A percentile compares a stretch with the other conserved stretches of the same genome.
Conservation (phyloP, 2,888 invertebrate genomes). For the Odiellus spinosus region DNA sequence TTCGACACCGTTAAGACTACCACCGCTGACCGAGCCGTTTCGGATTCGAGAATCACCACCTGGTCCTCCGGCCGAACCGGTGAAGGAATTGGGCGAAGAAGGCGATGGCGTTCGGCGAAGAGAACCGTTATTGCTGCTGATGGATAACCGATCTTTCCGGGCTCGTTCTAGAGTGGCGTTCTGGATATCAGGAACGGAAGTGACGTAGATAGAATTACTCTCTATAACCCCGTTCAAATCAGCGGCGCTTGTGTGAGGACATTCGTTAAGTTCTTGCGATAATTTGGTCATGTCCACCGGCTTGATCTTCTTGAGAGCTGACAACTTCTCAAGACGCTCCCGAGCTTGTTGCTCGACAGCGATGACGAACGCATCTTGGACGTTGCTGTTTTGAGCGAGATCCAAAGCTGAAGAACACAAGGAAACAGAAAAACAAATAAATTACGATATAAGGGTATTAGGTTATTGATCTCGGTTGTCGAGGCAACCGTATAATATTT, state of each 20-base stretch:
- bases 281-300: slow-evolving; percentile 85
- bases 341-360: slow-evolving; percentile 87
- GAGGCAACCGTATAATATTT: too few species aligned
- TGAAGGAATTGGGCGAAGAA: too few species aligned
- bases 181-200: slow-evolving; percentile 39
- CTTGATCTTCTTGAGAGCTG: slow-evolving; percentile 79
- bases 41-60: neutral
- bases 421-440: slow-evolving; percentile 15
- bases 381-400: slow-evolving; percentile 60
- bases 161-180: slow-evolving; percentile 15
- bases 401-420: slow-evolving; percentile 48
- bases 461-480: neutral
- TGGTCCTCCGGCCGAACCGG: too few species aligned
- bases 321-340: slow-evolving; percentile 77
- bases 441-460: neutral
- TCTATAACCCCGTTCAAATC: slow-evolving; percentile 67
- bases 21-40: slow-evolving; percentile 4
- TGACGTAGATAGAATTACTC: slow-evolving; percentile 66
- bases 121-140: neutral
- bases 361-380: slow-evolving; percentile 95
- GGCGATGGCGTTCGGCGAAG: neutral
- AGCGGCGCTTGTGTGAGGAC: slow-evolving; percentile 16
- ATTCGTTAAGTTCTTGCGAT: slow-evolving; percentile 38
- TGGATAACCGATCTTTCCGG: slow-evolving; percentile 10
- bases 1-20: slow-evolving; percentile 9